Evolutionary conservation across 1,140 invertebrate genomes (phyloP).

Genomic region (Drosophila novamexicana): DNA sequence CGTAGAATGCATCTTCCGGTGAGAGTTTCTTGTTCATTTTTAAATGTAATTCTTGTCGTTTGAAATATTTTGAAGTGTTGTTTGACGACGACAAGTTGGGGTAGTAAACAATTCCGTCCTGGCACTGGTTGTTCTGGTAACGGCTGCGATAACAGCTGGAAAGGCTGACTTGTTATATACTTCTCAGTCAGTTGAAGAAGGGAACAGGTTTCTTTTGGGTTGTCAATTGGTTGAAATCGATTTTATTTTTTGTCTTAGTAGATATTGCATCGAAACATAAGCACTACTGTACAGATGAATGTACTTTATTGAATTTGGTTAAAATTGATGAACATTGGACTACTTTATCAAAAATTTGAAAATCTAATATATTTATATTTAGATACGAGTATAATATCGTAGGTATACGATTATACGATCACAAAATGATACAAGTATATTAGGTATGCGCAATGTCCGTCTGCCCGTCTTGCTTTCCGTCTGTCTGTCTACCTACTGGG

Average conservation of each 20-base stretch:
- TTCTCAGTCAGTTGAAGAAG: too few species aligned
- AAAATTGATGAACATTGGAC: not conserved
- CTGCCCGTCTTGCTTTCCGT: too few species aligned
- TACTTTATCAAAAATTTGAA: constrained; percentile 1
- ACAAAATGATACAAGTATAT: too few species aligned
- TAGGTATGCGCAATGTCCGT: too few species aligned
- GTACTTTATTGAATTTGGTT: not conserved
- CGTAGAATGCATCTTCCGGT: constrained; percentile 91
- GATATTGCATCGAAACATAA: not conserved
- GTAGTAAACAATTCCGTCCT: constrained; percentile 28
- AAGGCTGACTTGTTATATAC: too few species aligned
- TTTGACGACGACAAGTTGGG: constrained; percentile 4
- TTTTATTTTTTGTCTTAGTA: not conserved
- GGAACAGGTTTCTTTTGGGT: too few species aligned
- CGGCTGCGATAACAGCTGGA: not conserved
- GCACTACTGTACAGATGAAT: not conserved
- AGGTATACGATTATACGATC: too few species aligned
- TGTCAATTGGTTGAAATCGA: not conserved
- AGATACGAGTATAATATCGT: not conserved
- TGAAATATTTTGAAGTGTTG: not conserved
- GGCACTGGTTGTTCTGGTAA: constrained; percentile 32
- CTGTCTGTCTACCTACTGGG: too few species aligned
- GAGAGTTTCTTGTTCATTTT: constrained; percentile 77
- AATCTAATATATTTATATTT: not conserved
- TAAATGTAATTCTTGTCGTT: constrained; percentile 4